Evolutionary conservation across 2,113 vertebrate genomes (phyloP).

Genomic region (Scartelaos histophorus): DNA sequence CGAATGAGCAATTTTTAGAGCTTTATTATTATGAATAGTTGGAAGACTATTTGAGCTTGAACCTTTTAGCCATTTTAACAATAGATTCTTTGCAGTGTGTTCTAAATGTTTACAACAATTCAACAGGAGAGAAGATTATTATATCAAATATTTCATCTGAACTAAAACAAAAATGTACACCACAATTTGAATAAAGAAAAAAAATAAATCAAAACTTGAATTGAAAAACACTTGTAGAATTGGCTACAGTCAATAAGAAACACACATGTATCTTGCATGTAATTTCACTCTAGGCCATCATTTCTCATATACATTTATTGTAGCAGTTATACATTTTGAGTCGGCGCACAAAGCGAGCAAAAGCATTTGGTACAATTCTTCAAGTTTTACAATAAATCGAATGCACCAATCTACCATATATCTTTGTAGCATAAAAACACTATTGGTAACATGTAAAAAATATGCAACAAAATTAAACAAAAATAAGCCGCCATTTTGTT

Average conservation of each 20-base stretch:
- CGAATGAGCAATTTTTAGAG: no score
- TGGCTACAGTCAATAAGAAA: constrained; percentile 15
- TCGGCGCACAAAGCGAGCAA: constrained; percentile 40
- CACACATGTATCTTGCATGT: constrained; percentile 8
- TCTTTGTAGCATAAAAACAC: constrained; percentile 23
- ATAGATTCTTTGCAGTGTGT: no score
- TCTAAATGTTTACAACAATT: no score
- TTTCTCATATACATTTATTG: not conserved
- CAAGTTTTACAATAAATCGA: constrained; percentile 34
- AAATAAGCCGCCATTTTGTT: constrained; percentile 30
- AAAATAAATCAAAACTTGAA: no score
- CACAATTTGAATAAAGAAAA: no score
- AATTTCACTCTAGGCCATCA: not conserved
- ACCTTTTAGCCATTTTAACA: no score
- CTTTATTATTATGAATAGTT: no score
- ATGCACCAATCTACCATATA: not conserved
- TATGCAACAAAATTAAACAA: constrained; percentile 17
- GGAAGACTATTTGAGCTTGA: no score
- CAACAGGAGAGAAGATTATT: no score
- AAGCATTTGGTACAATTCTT: constrained; percentile 11
- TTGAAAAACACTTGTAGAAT: no score
- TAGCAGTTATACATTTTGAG: constrained; percentile 36
- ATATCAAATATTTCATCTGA: no score
- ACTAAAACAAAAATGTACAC: no score
- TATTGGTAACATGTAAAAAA: constrained; percentile 18